These are phyloP conservation scores for Ameiurus melas DNA, from an alignment of 2,113 vertebrate species.

Conservation along the genomic window DNA sequence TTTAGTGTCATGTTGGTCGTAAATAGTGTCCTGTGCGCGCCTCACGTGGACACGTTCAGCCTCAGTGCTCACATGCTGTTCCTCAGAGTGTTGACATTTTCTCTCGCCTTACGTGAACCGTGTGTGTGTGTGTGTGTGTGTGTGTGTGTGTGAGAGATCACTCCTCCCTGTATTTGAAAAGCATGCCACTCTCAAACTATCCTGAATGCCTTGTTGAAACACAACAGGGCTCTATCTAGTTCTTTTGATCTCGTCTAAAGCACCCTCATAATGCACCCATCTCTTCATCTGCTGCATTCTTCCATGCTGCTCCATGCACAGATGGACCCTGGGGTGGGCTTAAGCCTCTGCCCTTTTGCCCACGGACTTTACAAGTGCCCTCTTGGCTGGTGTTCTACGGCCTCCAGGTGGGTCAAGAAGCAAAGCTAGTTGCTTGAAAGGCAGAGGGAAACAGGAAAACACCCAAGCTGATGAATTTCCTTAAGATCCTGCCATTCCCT, in stretches of 20 bases:
- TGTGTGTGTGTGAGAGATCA: background rate
- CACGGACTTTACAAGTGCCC: background rate
- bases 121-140: background rate
- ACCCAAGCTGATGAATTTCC: background rate
- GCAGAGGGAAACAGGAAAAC: background rate
- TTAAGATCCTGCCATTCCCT: background rate
- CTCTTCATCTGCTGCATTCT: slow-evolving; percentile 20
- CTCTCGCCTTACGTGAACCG: background rate
- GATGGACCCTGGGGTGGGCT: background rate
- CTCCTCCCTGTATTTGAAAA: slow-evolving; percentile 20
- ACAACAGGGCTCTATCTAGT: background rate
- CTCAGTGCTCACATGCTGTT: background rate
- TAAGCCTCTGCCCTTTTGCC: background rate
- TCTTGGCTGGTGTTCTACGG: background rate
- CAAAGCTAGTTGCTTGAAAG: background rate
- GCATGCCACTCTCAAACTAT: slow-evolving; percentile 1
- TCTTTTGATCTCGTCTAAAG: slow-evolving; percentile 21
- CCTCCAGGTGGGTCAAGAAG: background rate
- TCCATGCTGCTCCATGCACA: background rate
- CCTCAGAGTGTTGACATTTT: slow-evolving; percentile 3
- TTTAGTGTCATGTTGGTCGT: slow-evolving; percentile 30
- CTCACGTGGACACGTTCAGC: background rate
- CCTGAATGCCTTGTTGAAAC: slow-evolving; percentile 11
- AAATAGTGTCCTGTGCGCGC: slow-evolving; percentile 26
- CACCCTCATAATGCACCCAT: slow-evolving; percentile 17